Base-by-base conservation (phyloP, 1,140 invertebrate genomes). In the Heliconius himera region DNA sequence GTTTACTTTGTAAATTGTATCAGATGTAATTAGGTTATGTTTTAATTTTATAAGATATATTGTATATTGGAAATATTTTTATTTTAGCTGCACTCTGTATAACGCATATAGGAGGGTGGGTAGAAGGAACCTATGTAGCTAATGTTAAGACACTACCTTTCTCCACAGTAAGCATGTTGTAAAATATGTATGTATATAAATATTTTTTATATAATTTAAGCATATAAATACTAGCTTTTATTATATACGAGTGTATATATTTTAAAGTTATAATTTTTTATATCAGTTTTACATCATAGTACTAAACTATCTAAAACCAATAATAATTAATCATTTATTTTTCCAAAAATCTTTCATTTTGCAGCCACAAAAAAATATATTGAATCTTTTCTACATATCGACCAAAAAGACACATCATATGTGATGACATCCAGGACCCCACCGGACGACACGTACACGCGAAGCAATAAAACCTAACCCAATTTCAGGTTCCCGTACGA, bases 381-480 rank as follows among this genome's bases (percentile, higher is more conserved):
- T 8, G 2, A 1, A 22, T n/a, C 8, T 22, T 22, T 56, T 66
- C 11, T 22, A 26, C 22, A 26, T 66, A 8, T 56, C 6, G 4
- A 54, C 13, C 5, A 56, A 66, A 26, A 66, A 16, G 22, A 11
- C 46, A 71, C 70, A 77, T 71, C 73, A 71, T 46, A 73, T 49
- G 20, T 20, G 29, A 71, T 74, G 56, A 77, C 70, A 81, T 76
- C 51, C 70, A 77, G 70, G 66, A 72, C 33, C 74, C 8, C 38
- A 72, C 72, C 22, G 72, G 74, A 46, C 33, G 18, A 41, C 16
- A 51, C 26, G 46, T 49, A 70, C 81, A 84, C 78, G 83, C 80
- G 49, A 83, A 11, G 70, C 46, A 66, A 78, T 79, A 83, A 82
- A 84, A 76, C 74, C 76, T 79, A 83, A 86, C 79, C 83, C 76